A percentile compares a stretch with the other conserved stretches of the same genome.
Evolutionary conservation across 37 sponge, comb jelly and placozoan species (phyloP).

Genomic region (Dysidea cf. avara): DNA sequence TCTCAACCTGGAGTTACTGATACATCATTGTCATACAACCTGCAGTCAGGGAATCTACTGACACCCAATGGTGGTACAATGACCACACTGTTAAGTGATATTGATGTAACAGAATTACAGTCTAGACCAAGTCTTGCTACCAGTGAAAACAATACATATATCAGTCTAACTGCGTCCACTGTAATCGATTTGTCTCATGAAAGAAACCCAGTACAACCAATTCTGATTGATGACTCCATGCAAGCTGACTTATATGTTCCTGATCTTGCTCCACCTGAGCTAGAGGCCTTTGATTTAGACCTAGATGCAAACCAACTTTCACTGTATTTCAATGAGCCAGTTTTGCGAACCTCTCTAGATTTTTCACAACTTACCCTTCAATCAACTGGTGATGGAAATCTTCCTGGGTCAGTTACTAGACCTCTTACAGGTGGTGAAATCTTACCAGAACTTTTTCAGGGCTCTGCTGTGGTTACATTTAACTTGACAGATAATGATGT

Average conservation of each 20-base stretch:
- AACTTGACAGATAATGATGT: constrained; percentile 49
- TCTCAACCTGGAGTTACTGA: constrained; percentile 20
- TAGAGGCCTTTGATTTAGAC: constrained; percentile 49
- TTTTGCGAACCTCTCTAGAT: constrained; percentile 40
- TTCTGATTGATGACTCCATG: constrained; percentile 15
- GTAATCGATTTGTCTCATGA: constrained; percentile 58
- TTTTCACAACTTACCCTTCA: constrained; percentile 30
- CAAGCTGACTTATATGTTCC: constrained; percentile 16
- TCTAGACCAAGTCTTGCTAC: constrained; percentile 65
- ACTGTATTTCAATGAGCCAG: constrained; percentile 75
- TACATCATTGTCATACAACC: constrained; percentile 24
- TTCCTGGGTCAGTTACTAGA: neutral
- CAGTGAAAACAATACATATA: constrained; percentile 31
- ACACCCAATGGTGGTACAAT: constrained; percentile 30
- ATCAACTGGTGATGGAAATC: neutral
- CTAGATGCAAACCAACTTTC: constrained; percentile 59
- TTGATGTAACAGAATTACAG: constrained; percentile 64
- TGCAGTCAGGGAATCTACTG: constrained; percentile 4
- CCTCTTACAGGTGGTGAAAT: constrained; percentile 54
- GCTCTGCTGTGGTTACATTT: constrained; percentile 46
- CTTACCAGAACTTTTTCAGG: constrained; percentile 26
- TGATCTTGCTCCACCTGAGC: constrained; percentile 63
- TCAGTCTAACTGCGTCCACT: constrained; percentile 36
- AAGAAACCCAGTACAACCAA: constrained; percentile 40
- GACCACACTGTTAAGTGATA: constrained; percentile 28